Conservation (phyloP, 2,797 vertebrate genomes). For the Fistularia tabacaria region DNA sequence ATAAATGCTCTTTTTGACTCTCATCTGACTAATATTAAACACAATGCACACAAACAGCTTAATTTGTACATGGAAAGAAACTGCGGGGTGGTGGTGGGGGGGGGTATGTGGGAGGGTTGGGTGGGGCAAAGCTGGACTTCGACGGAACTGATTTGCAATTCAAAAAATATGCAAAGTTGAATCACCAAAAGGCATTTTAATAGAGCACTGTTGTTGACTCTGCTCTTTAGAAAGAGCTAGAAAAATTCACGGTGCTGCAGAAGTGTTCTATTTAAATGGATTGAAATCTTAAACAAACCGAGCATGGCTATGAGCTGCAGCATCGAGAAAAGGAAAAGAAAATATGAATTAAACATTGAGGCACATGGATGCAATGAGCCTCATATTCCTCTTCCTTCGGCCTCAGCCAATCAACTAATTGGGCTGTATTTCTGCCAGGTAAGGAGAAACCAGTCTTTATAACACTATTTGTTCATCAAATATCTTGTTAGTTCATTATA, state of each 20-base stretch:
- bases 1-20: too few relatives aligned
- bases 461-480: too few relatives aligned
- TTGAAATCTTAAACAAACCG: conserved; percentile 61
- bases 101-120: neutral
- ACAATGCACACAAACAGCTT: conserved; percentile 5
- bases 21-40: neutral
- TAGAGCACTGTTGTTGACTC: conserved; percentile 62
- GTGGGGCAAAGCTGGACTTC: conserved; percentile 27
- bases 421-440: conserved; percentile 30
- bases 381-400: conserved; percentile 30
- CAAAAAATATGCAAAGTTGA: conserved; percentile 51
- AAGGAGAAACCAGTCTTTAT: neutral
- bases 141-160: conserved; percentile 62
- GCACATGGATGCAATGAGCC: conserved; percentile 30
- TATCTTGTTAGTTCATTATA: too few relatives aligned
- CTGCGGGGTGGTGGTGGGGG: conserved; percentile 8
- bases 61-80: conserved; percentile 27
- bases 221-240: conserved; percentile 55
- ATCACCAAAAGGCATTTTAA: conserved; percentile 66
- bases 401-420: conserved; percentile 53
- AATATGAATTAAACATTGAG: conserved; percentile 65
- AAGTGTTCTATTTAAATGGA: conserved; percentile 62
- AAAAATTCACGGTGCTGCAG: conserved; percentile 57
- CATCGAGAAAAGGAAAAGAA: conserved; percentile 19
- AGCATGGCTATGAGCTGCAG: conserved; percentile 47